Evolutionary conservation across 2,797 vertebrate genomes (phyloP).

Genomic region (Hydrocynus forskahlii): DNA sequence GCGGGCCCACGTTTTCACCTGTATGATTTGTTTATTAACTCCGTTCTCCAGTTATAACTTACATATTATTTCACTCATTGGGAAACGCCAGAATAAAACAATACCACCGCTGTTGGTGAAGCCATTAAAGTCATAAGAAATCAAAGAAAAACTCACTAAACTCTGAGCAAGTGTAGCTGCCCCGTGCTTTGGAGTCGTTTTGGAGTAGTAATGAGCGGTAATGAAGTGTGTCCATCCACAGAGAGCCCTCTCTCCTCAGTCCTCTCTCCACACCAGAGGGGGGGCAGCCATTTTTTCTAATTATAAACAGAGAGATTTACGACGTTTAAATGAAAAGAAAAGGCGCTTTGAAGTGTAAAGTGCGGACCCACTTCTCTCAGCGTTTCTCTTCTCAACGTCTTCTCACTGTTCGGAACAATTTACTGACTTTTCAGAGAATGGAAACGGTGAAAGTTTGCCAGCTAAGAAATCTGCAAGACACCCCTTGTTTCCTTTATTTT

Average conservation of each 20-base stretch:
- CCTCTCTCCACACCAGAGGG: not conserved
- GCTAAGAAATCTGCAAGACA: not conserved
- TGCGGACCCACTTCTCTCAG: constrained; percentile 49
- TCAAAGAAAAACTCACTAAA: no score
- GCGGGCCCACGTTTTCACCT: no score
- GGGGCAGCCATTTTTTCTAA: constrained; percentile 62
- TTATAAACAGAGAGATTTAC: constrained; percentile 73
- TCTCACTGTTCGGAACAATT: not conserved
- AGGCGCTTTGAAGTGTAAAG: constrained; percentile 71
- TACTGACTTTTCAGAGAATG: not conserved
- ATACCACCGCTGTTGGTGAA: no score
- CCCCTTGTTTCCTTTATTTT: not conserved
- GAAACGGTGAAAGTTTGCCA: not conserved
- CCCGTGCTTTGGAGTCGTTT: no score
- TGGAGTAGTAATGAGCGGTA: not conserved
- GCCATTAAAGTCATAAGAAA: no score
- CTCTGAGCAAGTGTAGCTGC: not conserved
- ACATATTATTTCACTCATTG: no score
- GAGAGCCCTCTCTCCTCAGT: not conserved
- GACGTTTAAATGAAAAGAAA: constrained; percentile 70
- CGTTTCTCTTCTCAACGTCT: not conserved
- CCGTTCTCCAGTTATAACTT: no score
- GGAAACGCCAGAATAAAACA: no score
- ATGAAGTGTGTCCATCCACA: not conserved
- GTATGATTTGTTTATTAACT: no score